These are phyloP conservation scores for Fragum fragum DNA, from an alignment of 2,888 invertebrate genomes.

Conservation along the genomic window DNA sequence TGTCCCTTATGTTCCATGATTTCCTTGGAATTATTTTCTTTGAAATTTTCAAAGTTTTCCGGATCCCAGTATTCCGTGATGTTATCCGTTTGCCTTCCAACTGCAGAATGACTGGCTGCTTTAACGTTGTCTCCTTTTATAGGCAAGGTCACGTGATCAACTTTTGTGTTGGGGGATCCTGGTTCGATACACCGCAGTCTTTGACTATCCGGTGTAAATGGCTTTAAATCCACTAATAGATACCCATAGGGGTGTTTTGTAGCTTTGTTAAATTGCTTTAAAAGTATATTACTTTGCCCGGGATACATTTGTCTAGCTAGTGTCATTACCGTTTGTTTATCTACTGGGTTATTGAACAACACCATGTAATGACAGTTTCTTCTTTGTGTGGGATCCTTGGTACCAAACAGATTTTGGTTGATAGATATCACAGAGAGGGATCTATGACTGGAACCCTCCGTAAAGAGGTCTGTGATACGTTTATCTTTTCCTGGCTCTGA, in stretches of 20 bases:
- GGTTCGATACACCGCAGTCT: slow-evolving; percentile 20
- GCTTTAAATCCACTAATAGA: slow-evolving; percentile 36
- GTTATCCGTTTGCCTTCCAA: slow-evolving; percentile 35
- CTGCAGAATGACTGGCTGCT: slow-evolving; percentile 26
- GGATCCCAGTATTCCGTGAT: too few relatives aligned
- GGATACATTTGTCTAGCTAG: slow-evolving; percentile 53
- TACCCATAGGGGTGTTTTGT: slow-evolving; percentile 37
- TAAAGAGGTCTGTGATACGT: slow-evolving; percentile 49
- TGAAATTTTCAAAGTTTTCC: too few relatives aligned
- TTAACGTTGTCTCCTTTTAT: slow-evolving; percentile 24
- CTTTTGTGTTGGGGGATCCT: too few relatives aligned
- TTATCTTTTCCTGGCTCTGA: slow-evolving; percentile 38
- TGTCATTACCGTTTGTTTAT: slow-evolving; percentile 19
- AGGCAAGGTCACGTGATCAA: not conserved
- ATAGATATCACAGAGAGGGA: slow-evolving; percentile 24
- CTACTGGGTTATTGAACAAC: slow-evolving; percentile 31
- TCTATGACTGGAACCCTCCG: slow-evolving; percentile 46
- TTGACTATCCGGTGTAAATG: not conserved
- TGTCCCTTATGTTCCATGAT: slow-evolving; percentile 37
- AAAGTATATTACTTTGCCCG: slow-evolving; percentile 29
- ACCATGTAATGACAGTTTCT: slow-evolving; percentile 39
- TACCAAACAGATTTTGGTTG: slow-evolving; percentile 39
- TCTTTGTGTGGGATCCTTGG: slow-evolving; percentile 35
- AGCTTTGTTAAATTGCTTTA: slow-evolving; percentile 36
- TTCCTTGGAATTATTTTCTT: too few relatives aligned